A percentile compares a stretch with the other conserved stretches of the same genome.
phyloP scores from a whole-genome alignment of 2,113 vertebrate species.

The Corapipo altera region DNA sequence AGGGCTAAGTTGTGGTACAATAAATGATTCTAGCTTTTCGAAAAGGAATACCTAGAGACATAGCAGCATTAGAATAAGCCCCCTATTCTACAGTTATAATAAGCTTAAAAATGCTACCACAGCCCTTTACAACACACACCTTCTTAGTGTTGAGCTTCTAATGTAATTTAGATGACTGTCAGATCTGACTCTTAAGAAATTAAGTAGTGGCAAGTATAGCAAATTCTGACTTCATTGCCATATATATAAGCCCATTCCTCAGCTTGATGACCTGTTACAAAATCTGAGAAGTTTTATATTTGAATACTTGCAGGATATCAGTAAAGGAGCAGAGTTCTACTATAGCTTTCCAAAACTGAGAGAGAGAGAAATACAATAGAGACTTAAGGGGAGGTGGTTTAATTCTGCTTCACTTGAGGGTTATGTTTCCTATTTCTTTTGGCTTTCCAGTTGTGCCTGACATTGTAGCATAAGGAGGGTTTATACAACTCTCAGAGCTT shows the following conservation, averaged over 20 bases:
- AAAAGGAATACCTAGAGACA: neutral
- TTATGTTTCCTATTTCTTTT: neutral
- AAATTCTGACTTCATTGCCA: neutral
- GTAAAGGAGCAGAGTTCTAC: neutral
- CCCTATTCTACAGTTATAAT: neutral
- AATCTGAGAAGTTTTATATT: neutral
- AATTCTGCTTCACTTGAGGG: slow-evolving; percentile 2
- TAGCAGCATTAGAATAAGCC: neutral
- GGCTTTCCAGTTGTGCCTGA: neutral
- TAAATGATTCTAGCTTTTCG: neutral
- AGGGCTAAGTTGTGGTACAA: neutral
- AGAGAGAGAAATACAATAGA: neutral
- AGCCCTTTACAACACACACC: neutral
- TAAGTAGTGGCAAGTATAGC: neutral
- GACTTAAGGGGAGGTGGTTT: neutral
- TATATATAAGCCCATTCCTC: neutral
- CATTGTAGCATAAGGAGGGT: neutral
- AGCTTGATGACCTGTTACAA: neutral
- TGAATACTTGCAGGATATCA: neutral
- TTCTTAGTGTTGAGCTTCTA: neutral
- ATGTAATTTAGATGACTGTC: neutral
- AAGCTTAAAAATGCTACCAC: neutral
- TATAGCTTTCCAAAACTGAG: neutral
- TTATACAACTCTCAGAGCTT: slow-evolving; percentile 9
- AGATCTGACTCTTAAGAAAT: neutral